Evolutionary conservation across 2,797 vertebrate species (phyloP).

Genomic region (Odontamblyopus lacepedii): DNA sequence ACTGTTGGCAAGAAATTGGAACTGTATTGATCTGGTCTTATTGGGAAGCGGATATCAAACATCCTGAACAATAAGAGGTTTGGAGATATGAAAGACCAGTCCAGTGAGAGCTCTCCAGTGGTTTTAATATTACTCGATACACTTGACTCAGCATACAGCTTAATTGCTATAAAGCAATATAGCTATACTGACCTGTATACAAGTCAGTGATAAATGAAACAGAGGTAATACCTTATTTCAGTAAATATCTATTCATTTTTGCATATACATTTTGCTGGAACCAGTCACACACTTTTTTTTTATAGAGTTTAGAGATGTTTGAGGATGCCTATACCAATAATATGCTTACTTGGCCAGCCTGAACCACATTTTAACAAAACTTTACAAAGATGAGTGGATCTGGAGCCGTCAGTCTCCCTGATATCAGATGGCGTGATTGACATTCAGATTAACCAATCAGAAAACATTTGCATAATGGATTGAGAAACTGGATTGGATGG

Average conservation of each 20-base stretch:
- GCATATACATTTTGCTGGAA: neutral
- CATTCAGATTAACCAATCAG: too few relatives aligned
- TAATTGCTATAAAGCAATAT: neutral
- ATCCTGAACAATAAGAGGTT: slow-evolving; percentile 25
- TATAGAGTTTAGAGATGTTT: too few relatives aligned
- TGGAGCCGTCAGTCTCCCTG: too few relatives aligned
- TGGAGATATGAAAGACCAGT: neutral
- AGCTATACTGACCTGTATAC: neutral
- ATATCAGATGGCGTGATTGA: too few relatives aligned
- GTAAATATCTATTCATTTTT: neutral
- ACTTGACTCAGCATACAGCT: neutral
- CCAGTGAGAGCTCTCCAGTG: neutral
- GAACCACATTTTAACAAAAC: too few relatives aligned
- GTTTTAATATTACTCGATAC: neutral
- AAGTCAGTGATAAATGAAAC: neutral
- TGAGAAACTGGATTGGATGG: too few relatives aligned
- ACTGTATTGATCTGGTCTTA: slow-evolving; percentile 46
- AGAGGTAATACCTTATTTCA: neutral
- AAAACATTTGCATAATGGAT: too few relatives aligned
- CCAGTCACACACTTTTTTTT: neutral
- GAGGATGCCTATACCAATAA: too few relatives aligned
- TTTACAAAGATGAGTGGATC: too few relatives aligned
- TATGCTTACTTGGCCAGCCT: too few relatives aligned
- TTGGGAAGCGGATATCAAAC: slow-evolving; percentile 50
- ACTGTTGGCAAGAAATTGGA: slow-evolving; percentile 46